Base-by-base conservation (phyloP, 1,140 invertebrate genomes). In the Nasonia vitripennis region DNA sequence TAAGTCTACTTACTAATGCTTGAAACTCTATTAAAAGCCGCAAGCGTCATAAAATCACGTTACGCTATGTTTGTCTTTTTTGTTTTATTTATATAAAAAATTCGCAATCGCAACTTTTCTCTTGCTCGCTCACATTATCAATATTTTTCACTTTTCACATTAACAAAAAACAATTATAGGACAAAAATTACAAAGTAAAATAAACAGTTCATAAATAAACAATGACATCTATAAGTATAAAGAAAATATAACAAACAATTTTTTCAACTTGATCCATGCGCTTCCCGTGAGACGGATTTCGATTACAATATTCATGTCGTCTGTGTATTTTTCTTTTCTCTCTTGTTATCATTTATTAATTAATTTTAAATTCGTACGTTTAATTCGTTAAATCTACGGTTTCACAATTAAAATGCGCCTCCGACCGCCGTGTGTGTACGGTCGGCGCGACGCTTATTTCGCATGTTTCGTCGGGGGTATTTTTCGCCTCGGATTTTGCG, bases 181-280 rank as follows among this genome's bases (percentile, higher is more conserved):
- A 90, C 89, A 89, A 89, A 89, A 89, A 91, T 87, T 91, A 92
- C 89, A 90, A 90, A 83, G 89, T 90, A 92, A 92, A 93, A 91
- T 93, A 93, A 93, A 93, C 92, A 93, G 90, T 90, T 92, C 89
- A 93, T 93, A 93, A 93, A 93, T 93, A 92, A 93, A 93, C 92
- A 93, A 93, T 93, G 88, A 91, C 87, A 90, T 92, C 88, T 90
- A 88, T 92, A 91, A 90, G 89, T 84, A 87, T 90, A 92, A 92
- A 91, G 91, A 91, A 92, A 91, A 92, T 92, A 93, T 92, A 93
- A 93, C 92, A 93, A 92, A 92, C 90, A 91, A 92, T 90, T 92
- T 86, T 86, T 89, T 90, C 78, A 89, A 88, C 86, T 90, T 88
- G 79, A 89, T 91, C 81, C 80, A 82, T 86, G 41, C 86, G 71